Base-by-base conservation (phyloP, 2,113 vertebrate species). In the Microtus ochrogaster region DNA sequence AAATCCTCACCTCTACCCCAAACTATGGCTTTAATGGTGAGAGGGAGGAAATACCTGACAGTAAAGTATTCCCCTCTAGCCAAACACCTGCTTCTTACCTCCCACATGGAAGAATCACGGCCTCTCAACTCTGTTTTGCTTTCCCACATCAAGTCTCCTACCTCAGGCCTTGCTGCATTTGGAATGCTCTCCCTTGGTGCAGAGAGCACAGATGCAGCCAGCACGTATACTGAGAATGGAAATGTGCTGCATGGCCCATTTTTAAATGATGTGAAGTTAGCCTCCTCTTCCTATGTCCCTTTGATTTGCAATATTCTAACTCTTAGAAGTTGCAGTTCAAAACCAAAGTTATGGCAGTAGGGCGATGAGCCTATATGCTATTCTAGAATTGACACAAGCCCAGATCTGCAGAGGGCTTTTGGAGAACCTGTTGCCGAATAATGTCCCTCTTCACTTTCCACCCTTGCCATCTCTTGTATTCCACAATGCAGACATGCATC, bases 11-110 rank as follows among this genome's bases (percentile, higher is more conserved):
- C 17, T 24, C 70, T 22, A 26, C 30, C 76, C 44, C 49, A 81
- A 83, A 58, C 79, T 73, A 16, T 36, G 66, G 65, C 76, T 97
- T 97, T 96, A 94, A 95, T 78, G 58, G 79, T 79, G 47, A 87
- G 33, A 86, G 17, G 61, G 49, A 94, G 90, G 94, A 92, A 97
- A 93, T 93, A 77, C 77, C 73, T 72, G 52, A 96, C 92, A 94
- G 76, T 96, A 93, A 97, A 96, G 82, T 78, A 81, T 68, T 84
- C 17, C 70, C 92, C 63, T 81, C 72, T 33, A 90, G 68, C 63
- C 76, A 95, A 92, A 94, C 96, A 97, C 94, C 96, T 94, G 94
- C 52, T 82, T 41, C 36, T 77, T 74, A 93, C 96, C 76, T 93
- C 96, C 90, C 84, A 39, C 36, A 13, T 39, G 52, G 93, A 66